phyloP scores from a whole-genome alignment of 2,113 vertebrate genomes.

The Cavia porcellus region DNA sequence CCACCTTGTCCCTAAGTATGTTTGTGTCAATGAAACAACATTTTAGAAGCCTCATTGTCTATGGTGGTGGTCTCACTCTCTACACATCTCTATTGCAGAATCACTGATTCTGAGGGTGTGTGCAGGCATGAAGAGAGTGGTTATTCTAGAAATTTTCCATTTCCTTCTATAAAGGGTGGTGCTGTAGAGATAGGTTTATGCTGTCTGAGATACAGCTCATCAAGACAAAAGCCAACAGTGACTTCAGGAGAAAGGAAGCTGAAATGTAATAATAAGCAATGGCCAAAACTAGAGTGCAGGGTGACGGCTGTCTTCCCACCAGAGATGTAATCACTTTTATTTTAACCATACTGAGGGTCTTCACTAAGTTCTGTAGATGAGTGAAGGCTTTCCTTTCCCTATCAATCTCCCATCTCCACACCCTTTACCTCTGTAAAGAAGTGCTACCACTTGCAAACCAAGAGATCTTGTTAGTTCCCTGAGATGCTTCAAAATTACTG shows the following conservation, averaged over 20 bases:
- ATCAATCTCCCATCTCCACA: not conserved
- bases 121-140: not conserved
- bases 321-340: not conserved
- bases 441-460: not conserved
- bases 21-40: not conserved
- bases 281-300: not conserved
- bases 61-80: not conserved
- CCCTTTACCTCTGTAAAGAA: not conserved
- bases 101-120: not conserved
- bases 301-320: not conserved
- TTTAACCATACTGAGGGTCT: not conserved
- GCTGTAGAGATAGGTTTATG: constrained; percentile 41
- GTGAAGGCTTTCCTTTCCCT: not conserved
- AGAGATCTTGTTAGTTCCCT: not conserved
- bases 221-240: constrained; percentile 62
- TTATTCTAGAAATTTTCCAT: constrained; percentile 28
- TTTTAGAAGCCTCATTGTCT: not conserved
- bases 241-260: constrained; percentile 49
- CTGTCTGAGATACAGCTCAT: constrained; percentile 41
- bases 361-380: not conserved
- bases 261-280: not conserved
- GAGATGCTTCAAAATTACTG: constrained; percentile 1
- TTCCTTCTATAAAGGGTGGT: constrained; percentile 30
- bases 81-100: not conserved
- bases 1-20: not conserved